Percentiles rank a stretch among this genome's conserved stretches.
Conservation (phyloP, 2,113 vertebrate genomes). For the Danionella cerebrum region DNA sequence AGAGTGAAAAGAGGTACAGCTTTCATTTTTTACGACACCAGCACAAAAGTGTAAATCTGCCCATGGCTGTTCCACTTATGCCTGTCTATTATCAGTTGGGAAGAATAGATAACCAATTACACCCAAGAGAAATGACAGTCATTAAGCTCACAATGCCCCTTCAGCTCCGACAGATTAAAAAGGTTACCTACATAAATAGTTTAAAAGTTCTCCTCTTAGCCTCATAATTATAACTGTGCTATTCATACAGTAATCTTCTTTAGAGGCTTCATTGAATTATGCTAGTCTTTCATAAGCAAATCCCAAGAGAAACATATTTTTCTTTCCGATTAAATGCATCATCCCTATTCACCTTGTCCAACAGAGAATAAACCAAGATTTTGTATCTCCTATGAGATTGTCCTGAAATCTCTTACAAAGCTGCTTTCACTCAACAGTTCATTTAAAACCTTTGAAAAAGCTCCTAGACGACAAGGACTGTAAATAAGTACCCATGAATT, state of each 20-base stretch:
- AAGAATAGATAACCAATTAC: slow-evolving; percentile 21
- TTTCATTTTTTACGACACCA: background rate
- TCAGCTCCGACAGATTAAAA: slow-evolving; percentile 20
- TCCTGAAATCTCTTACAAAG: too few species aligned
- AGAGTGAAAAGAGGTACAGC: background rate
- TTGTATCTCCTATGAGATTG: slow-evolving; percentile 44
- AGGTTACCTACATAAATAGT: slow-evolving; percentile 21
- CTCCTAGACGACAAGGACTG: too few species aligned
- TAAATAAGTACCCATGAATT: too few species aligned
- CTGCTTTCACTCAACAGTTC: too few species aligned
- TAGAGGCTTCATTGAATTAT: slow-evolving; percentile 24
- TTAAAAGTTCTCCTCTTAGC: background rate
- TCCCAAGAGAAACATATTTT: slow-evolving; percentile 32
- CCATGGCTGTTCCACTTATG: slow-evolving; percentile 6
- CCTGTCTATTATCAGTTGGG: slow-evolving; percentile 9
- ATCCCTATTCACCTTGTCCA: slow-evolving; percentile 44
- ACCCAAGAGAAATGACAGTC: slow-evolving; percentile 22
- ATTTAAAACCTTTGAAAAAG: too few species aligned
- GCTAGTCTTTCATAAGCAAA: slow-evolving; percentile 16
- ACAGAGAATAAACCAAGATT: slow-evolving; percentile 51
- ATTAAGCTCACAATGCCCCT: slow-evolving; percentile 11
- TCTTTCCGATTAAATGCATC: slow-evolving; percentile 39
- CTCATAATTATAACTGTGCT: slow-evolving; percentile 17
- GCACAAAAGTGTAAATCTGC: background rate
- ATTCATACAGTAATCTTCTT: slow-evolving; percentile 37